Evolutionary conservation across 1,140 invertebrate species (phyloP).

Genomic region (Paralvinella palmiformis): DNA sequence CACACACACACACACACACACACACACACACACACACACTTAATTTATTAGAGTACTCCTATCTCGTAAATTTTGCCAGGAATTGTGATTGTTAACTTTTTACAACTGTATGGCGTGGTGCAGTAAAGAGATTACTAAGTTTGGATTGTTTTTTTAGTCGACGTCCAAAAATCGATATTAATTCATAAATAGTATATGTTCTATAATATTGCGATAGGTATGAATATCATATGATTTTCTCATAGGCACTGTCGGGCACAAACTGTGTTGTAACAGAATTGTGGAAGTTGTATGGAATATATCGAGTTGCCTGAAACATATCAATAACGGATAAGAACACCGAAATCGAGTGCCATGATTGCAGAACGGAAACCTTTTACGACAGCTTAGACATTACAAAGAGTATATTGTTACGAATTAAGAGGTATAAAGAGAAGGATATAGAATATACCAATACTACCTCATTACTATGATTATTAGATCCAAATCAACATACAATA

Average conservation of each 20-base stretch:
- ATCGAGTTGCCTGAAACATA: too few species aligned
- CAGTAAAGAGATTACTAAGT: background rate
- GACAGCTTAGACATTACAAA: too few species aligned
- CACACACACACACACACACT: constrained; percentile 4
- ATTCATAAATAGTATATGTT: background rate
- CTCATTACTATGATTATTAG: too few species aligned
- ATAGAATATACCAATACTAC: too few species aligned
- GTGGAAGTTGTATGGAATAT: too few species aligned
- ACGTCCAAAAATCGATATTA: background rate
- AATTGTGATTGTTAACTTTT: background rate
- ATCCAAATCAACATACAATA: too few species aligned
- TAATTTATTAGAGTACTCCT: background rate
- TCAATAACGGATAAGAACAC: too few species aligned
- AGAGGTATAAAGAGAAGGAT: too few species aligned
- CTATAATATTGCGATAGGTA: background rate
- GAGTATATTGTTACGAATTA: too few species aligned
- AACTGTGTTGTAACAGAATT: too few species aligned
- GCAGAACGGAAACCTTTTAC: too few species aligned
- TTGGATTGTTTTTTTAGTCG: background rate
- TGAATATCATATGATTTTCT: background rate
- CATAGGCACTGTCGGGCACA: background rate
- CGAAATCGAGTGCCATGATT: too few species aligned
- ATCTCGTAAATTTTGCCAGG: background rate
- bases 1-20: constrained; percentile 1
- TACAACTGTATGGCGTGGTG: background rate